Conservation (phyloP, 2,888 invertebrate genomes). For the Callyntrura sp. region DNA sequence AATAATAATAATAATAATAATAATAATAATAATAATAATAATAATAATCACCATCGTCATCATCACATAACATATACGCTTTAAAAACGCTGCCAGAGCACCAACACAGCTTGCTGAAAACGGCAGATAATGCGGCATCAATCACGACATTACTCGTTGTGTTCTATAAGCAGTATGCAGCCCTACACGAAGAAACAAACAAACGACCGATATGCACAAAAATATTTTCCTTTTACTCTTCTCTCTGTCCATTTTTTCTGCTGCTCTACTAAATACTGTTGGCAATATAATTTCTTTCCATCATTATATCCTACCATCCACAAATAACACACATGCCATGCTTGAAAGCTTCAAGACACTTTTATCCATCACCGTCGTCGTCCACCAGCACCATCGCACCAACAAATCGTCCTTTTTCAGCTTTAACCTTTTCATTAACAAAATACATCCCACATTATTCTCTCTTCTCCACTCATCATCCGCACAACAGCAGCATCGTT, state of each 20-base stretch:
- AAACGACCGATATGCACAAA: constrained; percentile 19
- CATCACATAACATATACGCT: not conserved
- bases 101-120: not conserved
- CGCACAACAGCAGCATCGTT: too few species aligned
- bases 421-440: constrained; percentile 44
- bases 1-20: not conserved
- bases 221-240: not conserved
- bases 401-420: constrained; percentile 67
- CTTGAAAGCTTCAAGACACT: not conserved
- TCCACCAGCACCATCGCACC: not conserved
- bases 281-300: constrained; percentile 28
- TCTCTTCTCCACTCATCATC: not conserved
- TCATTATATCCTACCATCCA: not conserved
- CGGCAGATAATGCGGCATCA: constrained; percentile 35
- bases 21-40: not conserved
- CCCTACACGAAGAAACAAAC: not conserved
- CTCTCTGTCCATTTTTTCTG: constrained; percentile 29
- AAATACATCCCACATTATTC: not conserved
- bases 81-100: not conserved
- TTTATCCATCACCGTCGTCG: constrained; percentile 29
- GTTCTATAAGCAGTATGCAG: not conserved
- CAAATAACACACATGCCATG: not conserved
- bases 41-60: not conserved
- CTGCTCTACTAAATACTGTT: constrained; percentile 13
- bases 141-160: constrained; percentile 65